Evolutionary conservation across 2,888 invertebrate genomes (phyloP).

Genomic region (Biston betularia): DNA sequence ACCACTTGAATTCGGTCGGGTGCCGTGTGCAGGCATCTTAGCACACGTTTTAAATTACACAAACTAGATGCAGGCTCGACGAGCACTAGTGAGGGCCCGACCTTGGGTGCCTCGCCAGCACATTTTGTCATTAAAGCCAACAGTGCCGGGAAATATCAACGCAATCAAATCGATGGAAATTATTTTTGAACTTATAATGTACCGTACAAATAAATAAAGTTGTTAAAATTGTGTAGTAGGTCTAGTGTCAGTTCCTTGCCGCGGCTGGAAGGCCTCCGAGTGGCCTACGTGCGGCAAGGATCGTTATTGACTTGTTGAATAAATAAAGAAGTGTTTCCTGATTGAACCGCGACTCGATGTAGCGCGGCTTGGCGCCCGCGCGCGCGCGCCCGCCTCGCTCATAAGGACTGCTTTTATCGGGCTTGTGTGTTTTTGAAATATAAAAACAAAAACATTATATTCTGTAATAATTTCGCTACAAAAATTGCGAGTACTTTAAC

Average conservation of each 20-base stretch:
- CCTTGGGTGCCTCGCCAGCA: no score
- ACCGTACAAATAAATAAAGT: no score
- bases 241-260: not conserved
- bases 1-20: no score
- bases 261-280: not conserved
- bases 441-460: no score
- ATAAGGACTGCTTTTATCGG: not conserved
- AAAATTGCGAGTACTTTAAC: not conserved
- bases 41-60: no score
- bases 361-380: not conserved
- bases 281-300: not conserved
- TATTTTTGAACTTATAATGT: no score
- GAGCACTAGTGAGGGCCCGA: no score
- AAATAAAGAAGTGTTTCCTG: conserved; percentile 7
- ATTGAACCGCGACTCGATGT: not conserved
- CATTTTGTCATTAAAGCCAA: no score
- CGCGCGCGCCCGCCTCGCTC: not conserved
- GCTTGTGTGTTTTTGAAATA: not conserved
- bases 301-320: conserved; percentile 10
- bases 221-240: not conserved
- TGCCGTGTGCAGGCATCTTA: no score
- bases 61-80: no score
- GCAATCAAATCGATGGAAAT: no score
- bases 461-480: not conserved
- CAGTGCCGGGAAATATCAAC: no score